phyloP scores from a whole-genome alignment of 1,140 invertebrate species.

The Coptotermes formosanus region DNA sequence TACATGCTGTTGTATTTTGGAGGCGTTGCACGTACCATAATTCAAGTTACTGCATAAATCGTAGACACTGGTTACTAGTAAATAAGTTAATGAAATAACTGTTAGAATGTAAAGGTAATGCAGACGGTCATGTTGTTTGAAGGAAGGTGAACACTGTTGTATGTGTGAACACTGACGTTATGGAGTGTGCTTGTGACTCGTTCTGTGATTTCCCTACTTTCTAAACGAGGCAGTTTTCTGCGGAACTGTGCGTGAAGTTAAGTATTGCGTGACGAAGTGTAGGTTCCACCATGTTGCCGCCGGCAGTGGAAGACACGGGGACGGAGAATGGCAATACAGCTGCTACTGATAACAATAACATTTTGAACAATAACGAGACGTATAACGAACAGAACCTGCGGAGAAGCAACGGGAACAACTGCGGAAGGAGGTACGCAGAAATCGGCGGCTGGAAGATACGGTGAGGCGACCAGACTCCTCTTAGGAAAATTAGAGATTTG shows the following conservation, averaged over 20 bases:
- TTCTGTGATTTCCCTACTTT: neutral
- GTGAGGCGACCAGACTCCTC: neutral
- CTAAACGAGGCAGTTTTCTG: neutral
- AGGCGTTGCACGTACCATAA: too few species aligned
- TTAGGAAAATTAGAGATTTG: too few species aligned
- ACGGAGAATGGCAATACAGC: neutral
- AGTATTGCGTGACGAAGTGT: neutral
- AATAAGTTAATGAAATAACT: too few species aligned
- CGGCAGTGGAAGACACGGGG: conserved; percentile 13
- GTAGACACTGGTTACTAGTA: too few species aligned
- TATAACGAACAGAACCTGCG: neutral
- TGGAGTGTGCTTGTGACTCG: neutral
- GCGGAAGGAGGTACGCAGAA: conserved; percentile 11
- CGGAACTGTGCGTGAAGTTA: neutral
- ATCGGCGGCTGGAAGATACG: conserved; percentile 23
- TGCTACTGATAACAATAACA: conserved; percentile 22
- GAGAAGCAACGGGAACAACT: neutral
- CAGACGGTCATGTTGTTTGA: neutral
- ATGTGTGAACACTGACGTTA: neutral
- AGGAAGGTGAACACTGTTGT: neutral
- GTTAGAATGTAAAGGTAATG: too few species aligned
- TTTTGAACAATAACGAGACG: neutral
- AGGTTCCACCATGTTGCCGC: neutral
- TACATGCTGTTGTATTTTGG: too few species aligned
- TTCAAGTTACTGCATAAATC: too few species aligned